These are phyloP conservation scores for Aurelia sp. DNA, from an alignment of 30 jellyfish, hydroid and myxozoan species.

Conservation along the genomic window DNA sequence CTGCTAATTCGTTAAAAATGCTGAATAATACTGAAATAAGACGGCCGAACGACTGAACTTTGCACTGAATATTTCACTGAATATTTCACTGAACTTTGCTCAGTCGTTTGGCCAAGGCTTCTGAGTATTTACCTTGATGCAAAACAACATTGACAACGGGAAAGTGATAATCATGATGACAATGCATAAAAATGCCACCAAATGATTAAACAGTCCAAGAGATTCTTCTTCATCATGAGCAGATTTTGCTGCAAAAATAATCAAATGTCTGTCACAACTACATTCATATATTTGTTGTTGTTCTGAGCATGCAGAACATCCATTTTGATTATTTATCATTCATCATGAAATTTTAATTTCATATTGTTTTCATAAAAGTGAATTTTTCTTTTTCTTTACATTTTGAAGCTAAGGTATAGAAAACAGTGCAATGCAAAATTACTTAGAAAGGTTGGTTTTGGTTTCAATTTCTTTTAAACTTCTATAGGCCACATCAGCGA, in stretches of 20 bases:
- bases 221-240: constrained; percentile 56
- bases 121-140: constrained; percentile 54
- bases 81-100: no score
- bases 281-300: background rate
- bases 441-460: no score
- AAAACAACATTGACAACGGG: constrained; percentile 82
- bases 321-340: background rate
- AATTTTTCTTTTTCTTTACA: background rate
- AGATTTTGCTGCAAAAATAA: constrained; percentile 18
- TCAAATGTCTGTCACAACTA: background rate
- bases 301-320: no score
- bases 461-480: no score
- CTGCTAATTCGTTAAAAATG: no score
- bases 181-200: constrained; percentile 63
- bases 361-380: background rate
- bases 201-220: constrained; percentile 68
- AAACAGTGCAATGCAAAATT: no score
- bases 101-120: no score
- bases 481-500: no score
- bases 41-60: no score
- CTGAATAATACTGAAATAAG: no score
- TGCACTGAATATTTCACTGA: no score
- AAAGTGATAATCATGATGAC: constrained; percentile 66
- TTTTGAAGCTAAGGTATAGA: background rate
- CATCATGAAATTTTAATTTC: background rate